Percentiles rank a stretch among this genome's conserved stretches.
These are phyloP conservation scores for Gortyna flavago DNA, from an alignment of 2,888 invertebrate genomes.

Conservation along the genomic window DNA sequence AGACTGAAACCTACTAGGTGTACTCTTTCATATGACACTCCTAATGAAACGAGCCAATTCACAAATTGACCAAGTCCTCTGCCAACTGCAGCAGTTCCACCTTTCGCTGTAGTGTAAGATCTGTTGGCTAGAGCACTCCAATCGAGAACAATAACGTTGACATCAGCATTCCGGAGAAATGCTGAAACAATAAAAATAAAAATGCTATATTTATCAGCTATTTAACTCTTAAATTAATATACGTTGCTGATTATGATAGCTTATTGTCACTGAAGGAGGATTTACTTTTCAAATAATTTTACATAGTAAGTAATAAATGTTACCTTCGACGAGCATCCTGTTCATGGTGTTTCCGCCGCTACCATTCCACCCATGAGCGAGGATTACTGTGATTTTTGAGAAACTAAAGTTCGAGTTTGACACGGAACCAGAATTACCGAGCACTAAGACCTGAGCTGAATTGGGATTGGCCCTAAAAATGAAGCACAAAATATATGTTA, in stretches of 20 bases:
- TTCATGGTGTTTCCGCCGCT: conserved; percentile 75
- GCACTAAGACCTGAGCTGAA: conserved; percentile 67
- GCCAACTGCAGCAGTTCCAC: conserved; percentile 75
- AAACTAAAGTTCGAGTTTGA: conserved; percentile 70
- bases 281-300: not conserved
- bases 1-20: conserved; percentile 86
- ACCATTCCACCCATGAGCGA: conserved; percentile 82
- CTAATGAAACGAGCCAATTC: conserved; percentile 72
- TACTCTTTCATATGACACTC: conserved; percentile 74
- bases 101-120: conserved; percentile 78
- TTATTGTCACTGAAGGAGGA: no score
- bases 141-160: conserved; percentile 85
- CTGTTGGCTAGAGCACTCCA: conserved; percentile 82
- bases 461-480: conserved; percentile 72
- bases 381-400: conserved; percentile 72
- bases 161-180: conserved; percentile 75
- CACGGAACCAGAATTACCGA: conserved; percentile 66
- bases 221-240: not conserved
- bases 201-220: not conserved
- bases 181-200: conserved; percentile 68
- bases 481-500: not conserved
- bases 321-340: conserved; percentile 75
- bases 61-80: conserved; percentile 75
- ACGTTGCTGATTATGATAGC: not conserved
- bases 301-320: not conserved